Base-by-base conservation (phyloP, 1,140 invertebrate genomes). In the Ips nitidus region DNA sequence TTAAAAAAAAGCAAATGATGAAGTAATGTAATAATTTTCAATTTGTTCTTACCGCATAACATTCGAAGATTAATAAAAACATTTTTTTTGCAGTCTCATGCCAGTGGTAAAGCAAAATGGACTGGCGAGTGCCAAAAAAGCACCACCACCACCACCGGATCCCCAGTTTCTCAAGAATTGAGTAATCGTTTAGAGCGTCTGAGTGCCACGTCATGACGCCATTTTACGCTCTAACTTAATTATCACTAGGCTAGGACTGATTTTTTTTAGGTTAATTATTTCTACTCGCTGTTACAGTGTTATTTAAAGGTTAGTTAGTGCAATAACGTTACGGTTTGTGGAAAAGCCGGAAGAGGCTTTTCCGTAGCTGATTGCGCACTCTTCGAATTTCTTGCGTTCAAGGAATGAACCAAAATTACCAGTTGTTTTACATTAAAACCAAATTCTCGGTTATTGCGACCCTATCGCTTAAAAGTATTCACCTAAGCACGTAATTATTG, bases 71-170 rank as follows among this genome's bases (percentile, higher is more conserved):
- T 50, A 50, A 50, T 22, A 50, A 50, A 1, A 2, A 50, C 22
- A 22, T 22, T 22, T 22, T 22, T 22, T 22, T 86, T 87, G 50
- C 83, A 91, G 90, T 90, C 89, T 22, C 90, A 92, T 78, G 86
- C 88, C 56, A 87, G 85, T 78, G 86, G 88, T 53, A 90, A 91
- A 79, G 90, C 90, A 55, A 86, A 87, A 76, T 92, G 90, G 90
- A 82, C 84, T 67, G 90, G 90, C 8, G 84, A 86, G 73, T 92
- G 90, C 74, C 53, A 22, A 37, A 73, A 56, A 75, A 76, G 38
- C 73, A 78, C 53, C 36, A 56, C 70, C 41, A 41, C 38, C 8
- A 57, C 63, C 53, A 58, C 62, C 8, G 45, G 4, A 2, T 67
- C 68, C 4, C 55, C 76, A 41, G 75, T 79, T 6, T 75, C 79